Evolutionary conservation across 2,888 invertebrate species (phyloP).

Genomic region (Fragum fragum): DNA sequence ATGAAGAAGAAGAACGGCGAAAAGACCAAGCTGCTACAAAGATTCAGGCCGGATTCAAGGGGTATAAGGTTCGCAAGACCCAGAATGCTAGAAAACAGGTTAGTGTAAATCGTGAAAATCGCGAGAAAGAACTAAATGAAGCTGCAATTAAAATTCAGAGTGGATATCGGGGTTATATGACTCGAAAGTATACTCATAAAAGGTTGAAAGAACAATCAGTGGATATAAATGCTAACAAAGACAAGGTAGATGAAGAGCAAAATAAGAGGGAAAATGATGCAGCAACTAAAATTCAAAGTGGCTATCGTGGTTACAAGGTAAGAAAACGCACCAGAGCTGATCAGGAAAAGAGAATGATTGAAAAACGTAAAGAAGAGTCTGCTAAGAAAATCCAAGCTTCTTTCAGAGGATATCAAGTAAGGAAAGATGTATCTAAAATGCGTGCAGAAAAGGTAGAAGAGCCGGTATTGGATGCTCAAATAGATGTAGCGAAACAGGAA

Average conservation of each 20-base stretch:
- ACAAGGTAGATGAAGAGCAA: conserved; percentile 41
- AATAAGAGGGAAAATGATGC: conserved; percentile 32
- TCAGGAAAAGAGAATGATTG: neutral
- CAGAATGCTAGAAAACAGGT: conserved; percentile 39
- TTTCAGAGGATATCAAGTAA: conserved; percentile 49
- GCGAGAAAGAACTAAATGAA: conserved; percentile 29
- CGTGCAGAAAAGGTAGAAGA: conserved; percentile 26
- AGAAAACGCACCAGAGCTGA: conserved; percentile 39
- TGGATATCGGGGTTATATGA: conserved; percentile 56
- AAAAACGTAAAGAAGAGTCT: conserved; percentile 28
- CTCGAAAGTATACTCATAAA: conserved; percentile 55
- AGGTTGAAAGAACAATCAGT: conserved; percentile 43
- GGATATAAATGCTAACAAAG: conserved; percentile 34
- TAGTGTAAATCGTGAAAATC: conserved; percentile 33
- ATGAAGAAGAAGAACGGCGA: conserved; percentile 14
- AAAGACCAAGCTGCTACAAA: conserved; percentile 45
- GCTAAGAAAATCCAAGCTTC: conserved; percentile 54
- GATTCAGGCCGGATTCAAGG: conserved; percentile 57
- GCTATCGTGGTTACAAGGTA: conserved; percentile 48
- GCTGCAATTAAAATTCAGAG: conserved; percentile 61
- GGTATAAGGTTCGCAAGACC: conserved; percentile 34
- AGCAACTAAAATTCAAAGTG: conserved; percentile 55
- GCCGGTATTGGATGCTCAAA: neutral
- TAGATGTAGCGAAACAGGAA: neutral
- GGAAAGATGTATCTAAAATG: conserved; percentile 26